A percentile compares a stretch with the other conserved stretches of the same genome.
Conservation (phyloP, 2,888 invertebrate species). For the Idaea dimidiata region DNA sequence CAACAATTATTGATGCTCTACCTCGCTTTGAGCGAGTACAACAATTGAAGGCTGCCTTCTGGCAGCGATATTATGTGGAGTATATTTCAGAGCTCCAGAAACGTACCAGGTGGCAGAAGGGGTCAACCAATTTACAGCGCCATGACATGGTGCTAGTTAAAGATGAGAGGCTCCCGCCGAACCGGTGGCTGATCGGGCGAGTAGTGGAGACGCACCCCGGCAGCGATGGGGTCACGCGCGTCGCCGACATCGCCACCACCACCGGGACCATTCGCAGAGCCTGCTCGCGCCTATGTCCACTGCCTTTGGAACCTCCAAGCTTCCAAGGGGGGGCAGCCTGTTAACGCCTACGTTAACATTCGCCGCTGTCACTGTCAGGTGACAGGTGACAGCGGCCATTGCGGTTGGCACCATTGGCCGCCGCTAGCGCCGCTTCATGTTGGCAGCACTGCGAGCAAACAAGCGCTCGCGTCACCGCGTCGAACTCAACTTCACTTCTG, state of each 20-base stretch:
- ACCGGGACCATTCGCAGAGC: not conserved
- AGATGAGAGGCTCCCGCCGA: not conserved
- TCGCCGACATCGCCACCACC: not conserved
- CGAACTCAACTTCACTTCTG: too few relatives aligned
- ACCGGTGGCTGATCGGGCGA: not conserved
- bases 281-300: not conserved
- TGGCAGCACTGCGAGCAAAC: too few relatives aligned
- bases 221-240: not conserved
- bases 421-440: too few relatives aligned
- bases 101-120: not conserved
- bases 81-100: slow-evolving; percentile 1
- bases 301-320: not conserved
- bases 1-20: not conserved
- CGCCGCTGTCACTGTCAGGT: too few relatives aligned
- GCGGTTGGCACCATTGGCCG: too few relatives aligned
- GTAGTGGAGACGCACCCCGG: not conserved
- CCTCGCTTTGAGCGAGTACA: not conserved
- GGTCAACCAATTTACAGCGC: not conserved
- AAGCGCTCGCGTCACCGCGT: too few relatives aligned
- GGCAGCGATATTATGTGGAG: not conserved
- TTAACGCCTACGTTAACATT: too few relatives aligned
- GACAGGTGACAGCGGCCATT: too few relatives aligned
- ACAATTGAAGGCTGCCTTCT: not conserved
- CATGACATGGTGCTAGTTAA: not conserved
- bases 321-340: too few relatives aligned